phyloP scores from a whole-genome alignment of 2,113 vertebrate genomes.

The Clinocottus analis region DNA sequence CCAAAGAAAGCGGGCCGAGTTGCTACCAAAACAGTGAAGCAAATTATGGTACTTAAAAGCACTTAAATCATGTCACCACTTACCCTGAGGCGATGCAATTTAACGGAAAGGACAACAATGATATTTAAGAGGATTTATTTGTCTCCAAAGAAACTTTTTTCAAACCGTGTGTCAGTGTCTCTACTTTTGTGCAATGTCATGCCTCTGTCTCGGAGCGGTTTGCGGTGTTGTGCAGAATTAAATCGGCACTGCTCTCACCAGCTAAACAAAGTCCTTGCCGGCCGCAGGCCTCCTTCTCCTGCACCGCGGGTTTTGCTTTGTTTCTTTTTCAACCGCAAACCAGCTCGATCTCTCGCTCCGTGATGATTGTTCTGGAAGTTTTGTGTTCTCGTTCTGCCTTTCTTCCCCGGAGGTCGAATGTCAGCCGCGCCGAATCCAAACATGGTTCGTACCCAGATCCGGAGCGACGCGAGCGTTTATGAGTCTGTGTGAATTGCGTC shows the following conservation, averaged over 20 bases:
- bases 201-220: slow-evolving; percentile 38
- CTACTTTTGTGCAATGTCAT: neutral
- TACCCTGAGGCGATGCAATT: neutral
- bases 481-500: slow-evolving; percentile 33
- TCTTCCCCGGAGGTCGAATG: slow-evolving; percentile 48
- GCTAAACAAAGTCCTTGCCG: slow-evolving; percentile 48
- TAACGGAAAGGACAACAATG: neutral
- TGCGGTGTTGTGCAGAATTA: slow-evolving; percentile 44
- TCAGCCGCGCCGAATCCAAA: slow-evolving; percentile 50
- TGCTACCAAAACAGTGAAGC: slow-evolving; percentile 61
- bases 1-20: slow-evolving; percentile 42
- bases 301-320: slow-evolving; percentile 31
- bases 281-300: slow-evolving; percentile 26
- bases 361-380: slow-evolving; percentile 54
- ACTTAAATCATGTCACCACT: slow-evolving; percentile 23
- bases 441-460: slow-evolving; percentile 22
- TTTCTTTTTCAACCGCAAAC: slow-evolving; percentile 47
- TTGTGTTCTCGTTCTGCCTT: slow-evolving; percentile 30
- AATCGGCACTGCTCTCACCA: slow-evolving; percentile 17
- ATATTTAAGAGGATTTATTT: neutral
- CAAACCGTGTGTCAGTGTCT: slow-evolving; percentile 10
- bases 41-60: slow-evolving; percentile 39
- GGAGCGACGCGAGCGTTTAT: slow-evolving; percentile 45
- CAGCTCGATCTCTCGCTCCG: slow-evolving; percentile 39
- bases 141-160: neutral